A percentile compares a stretch with the other conserved stretches of the same genome.
Evolutionary conservation across 2,113 vertebrate genomes (phyloP).

Genomic region (Ahaetulla prasina): DNA sequence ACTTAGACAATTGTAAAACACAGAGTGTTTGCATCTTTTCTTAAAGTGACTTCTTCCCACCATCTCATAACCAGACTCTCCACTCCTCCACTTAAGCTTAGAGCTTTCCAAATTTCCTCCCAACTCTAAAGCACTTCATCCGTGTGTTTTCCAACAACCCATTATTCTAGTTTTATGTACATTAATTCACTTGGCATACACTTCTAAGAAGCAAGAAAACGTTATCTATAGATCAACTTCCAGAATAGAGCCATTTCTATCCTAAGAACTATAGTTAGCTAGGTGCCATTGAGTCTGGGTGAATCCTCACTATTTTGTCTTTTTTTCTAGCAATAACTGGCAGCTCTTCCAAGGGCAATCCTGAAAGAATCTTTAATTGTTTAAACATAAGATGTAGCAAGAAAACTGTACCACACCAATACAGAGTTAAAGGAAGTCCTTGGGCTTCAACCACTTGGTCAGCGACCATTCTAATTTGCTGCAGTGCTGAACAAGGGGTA

Average conservation of each 20-base stretch:
- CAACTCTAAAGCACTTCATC: neutral
- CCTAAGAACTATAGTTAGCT: slow-evolving; percentile 3
- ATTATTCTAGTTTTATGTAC: neutral
- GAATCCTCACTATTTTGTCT: neutral
- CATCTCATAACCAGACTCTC: neutral
- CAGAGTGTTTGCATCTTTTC: neutral
- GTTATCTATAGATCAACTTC: neutral
- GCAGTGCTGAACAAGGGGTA: neutral
- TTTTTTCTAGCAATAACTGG: neutral
- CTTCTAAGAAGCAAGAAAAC: slow-evolving; percentile 11
- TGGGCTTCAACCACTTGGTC: neutral
- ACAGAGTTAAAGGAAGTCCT: neutral
- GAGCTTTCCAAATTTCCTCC: neutral
- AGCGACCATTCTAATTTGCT: neutral
- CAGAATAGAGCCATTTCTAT: slow-evolving; percentile 20
- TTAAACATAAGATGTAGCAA: neutral
- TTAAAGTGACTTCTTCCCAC: neutral
- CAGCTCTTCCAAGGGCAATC: neutral
- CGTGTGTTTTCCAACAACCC: slow-evolving; percentile 4
- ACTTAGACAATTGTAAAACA: neutral
- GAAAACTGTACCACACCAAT: neutral
- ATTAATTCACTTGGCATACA: slow-evolving; percentile 5
- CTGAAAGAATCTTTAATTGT: neutral
- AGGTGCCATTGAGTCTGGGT: neutral
- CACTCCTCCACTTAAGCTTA: neutral